A percentile compares a stretch with the other conserved stretches of the same genome.
These are phyloP conservation scores for Zophobas morio DNA, from an alignment of 1,140 invertebrate species.

Conservation along the genomic window DNA sequence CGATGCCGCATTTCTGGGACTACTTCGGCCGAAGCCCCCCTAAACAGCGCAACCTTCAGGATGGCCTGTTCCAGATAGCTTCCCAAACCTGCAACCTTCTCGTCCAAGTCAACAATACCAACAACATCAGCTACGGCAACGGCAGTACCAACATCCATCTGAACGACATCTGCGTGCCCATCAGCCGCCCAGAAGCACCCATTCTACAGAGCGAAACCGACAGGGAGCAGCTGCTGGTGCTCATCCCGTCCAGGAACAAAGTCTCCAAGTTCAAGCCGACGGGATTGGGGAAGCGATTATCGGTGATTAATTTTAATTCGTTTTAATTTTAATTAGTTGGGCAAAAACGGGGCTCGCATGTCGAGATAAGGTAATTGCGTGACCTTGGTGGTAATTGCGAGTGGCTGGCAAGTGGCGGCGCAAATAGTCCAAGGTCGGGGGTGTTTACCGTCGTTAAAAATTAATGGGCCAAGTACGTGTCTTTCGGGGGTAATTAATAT, in stretches of 20 bases:
- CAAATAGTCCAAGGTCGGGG: too few relatives aligned
- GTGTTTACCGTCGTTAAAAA: too few relatives aligned
- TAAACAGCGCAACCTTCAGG: slow-evolving; percentile 76
- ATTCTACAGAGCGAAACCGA: slow-evolving; percentile 46
- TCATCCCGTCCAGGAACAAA: slow-evolving; percentile 60
- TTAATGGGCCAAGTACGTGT: too few relatives aligned
- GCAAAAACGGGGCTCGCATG: neutral
- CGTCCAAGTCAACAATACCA: slow-evolving; percentile 81
- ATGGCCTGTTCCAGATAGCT: slow-evolving; percentile 80
- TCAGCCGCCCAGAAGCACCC: neutral
- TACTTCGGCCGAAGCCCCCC: slow-evolving; percentile 68
- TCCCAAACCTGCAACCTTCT: slow-evolving; percentile 81
- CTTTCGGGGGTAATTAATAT: too few relatives aligned
- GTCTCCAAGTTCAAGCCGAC: slow-evolving; percentile 50
- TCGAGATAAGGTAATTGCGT: neutral
- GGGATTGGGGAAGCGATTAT: slow-evolving; percentile 61
- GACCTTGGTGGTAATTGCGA: neutral
- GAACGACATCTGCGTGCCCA: slow-evolving; percentile 58
- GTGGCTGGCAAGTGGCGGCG: too few relatives aligned
- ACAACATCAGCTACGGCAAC: slow-evolving; percentile 79
- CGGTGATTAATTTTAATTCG: slow-evolving; percentile 57
- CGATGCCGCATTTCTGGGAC: slow-evolving; percentile 74
- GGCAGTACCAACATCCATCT: slow-evolving; percentile 76
- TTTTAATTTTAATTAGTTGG: neutral
- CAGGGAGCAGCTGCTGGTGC: slow-evolving; percentile 62